Evolutionary conservation across 2,888 invertebrate genomes (phyloP), one percentile per base, ranked within the genome.

Genomic region (Sinelater perroti): DNA sequence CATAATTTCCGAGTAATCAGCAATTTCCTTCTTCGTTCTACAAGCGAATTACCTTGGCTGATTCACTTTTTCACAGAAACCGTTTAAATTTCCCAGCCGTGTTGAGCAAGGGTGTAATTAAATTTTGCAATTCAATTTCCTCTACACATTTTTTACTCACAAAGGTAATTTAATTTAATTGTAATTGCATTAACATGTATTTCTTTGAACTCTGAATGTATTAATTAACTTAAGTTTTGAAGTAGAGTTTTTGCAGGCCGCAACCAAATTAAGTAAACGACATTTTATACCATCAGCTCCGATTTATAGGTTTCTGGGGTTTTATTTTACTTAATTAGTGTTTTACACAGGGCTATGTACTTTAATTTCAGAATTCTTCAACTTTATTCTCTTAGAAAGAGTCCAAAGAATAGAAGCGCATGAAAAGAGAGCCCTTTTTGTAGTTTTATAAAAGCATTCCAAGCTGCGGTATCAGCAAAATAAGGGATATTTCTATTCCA

Each of bases 401-500:
- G n/a, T n/a, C n/a, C n/a, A n/a, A n/a, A n/a, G n/a, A n/a, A n/a
- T n/a, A n/a, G n/a, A n/a, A n/a, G n/a, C n/a, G n/a, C n/a, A n/a
- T n/a, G n/a, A n/a, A 24, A 8, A 24, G 24, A 24, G 5, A 24
- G 24, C 5, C 24, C 8, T 24, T 24, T 24, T 8, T 24, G n/a
- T n/a, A n/a, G n/a, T n/a, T n/a, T 30, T 47, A 33, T 47, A 13
- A 47, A 47, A 33, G n/a, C n/a, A n/a, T 11, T 33, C 8, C 13
- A 14, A 13, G 6, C 10, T 13, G 11, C 3, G 17, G 33, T 33
- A 18, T 47, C 20, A 13, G n/a, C 47, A 13, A 53, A 40, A 51
- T 33, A 45, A 35, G 53, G 40, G 35, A 8, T 14, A 47, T 47
- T 45, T 45, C 30, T 53, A 44, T 53, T 53, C 38, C 40, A 17